Evolutionary conservation across 2,113 vertebrate genomes (phyloP).

Genomic region (Talpa occidentalis): DNA sequence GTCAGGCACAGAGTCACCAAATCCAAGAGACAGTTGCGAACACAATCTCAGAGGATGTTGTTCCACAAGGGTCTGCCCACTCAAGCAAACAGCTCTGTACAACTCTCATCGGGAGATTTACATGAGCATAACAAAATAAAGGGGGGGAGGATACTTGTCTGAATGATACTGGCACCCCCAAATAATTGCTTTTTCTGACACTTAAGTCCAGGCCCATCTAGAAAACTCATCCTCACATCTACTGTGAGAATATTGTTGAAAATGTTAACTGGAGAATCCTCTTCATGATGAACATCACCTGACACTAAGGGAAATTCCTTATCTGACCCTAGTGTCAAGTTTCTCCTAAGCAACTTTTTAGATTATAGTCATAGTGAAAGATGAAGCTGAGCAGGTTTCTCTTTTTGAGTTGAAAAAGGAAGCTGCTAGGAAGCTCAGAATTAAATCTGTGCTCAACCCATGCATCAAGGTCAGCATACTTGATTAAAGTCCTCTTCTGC

Average conservation of each 20-base stretch:
- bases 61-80: background rate
- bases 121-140: background rate
- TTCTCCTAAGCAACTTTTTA: slow-evolving; percentile 19
- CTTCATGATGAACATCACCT: background rate
- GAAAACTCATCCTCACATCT: background rate
- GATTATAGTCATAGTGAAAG: background rate
- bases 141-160: background rate
- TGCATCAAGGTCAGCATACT: background rate
- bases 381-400: background rate
- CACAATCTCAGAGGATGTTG: background rate
- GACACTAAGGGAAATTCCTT: background rate
- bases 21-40: background rate
- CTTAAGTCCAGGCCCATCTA: background rate
- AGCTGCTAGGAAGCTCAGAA: slow-evolving; percentile 2
- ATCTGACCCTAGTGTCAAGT: background rate
- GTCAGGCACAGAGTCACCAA: background rate
- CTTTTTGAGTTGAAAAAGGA: background rate
- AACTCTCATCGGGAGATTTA: background rate
- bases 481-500: background rate
- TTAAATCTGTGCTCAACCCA: background rate
- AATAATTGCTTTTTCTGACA: background rate
- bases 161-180: background rate
- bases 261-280: background rate
- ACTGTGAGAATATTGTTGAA: background rate
- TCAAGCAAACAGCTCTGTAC: background rate